A percentile compares a stretch with the other conserved stretches of the same genome.
Conservation (phyloP, 2,797 vertebrate genomes). For the Rhodeus uyekii region DNA sequence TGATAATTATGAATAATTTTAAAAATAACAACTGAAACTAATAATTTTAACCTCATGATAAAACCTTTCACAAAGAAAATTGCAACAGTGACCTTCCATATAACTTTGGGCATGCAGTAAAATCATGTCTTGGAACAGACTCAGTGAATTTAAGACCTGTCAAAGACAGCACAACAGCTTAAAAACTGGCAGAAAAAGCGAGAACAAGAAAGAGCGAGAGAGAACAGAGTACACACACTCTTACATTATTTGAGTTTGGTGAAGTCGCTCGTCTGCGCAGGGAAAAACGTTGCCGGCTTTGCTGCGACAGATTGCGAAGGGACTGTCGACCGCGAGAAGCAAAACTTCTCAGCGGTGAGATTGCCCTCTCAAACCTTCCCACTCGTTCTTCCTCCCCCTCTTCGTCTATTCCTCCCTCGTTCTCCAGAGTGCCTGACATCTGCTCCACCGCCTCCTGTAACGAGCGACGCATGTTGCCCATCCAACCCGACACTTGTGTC, state of each 20-base stretch:
- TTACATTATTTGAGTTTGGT: constrained; percentile 71
- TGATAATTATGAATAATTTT: background rate
- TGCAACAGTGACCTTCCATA: background rate
- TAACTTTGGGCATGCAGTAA: background rate
- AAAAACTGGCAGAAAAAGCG: background rate
- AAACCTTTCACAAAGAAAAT: background rate
- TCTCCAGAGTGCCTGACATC: constrained; percentile 72
- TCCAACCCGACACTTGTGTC: constrained; percentile 86
- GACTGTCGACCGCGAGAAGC: constrained; percentile 85
- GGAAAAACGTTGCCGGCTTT: constrained; percentile 81
- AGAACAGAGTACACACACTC: background rate
- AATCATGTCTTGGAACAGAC: background rate
- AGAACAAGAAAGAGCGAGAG: background rate
- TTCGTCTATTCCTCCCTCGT: constrained; percentile 31
- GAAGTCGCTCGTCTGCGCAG: constrained; percentile 77
- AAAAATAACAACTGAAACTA: background rate
- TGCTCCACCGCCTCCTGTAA: constrained; percentile 85
- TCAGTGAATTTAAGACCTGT: background rate
- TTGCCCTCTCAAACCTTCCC: constrained; percentile 76
- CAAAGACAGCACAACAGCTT: background rate
- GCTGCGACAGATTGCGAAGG: constrained; percentile 79
- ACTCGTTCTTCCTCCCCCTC: constrained; percentile 62
- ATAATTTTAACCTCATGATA: background rate
- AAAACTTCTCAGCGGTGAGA: constrained; percentile 83
- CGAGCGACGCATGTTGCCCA: constrained; percentile 84